phyloP scores from a whole-genome alignment of 2,888 invertebrate species.

The Drosophila falleni region DNA sequence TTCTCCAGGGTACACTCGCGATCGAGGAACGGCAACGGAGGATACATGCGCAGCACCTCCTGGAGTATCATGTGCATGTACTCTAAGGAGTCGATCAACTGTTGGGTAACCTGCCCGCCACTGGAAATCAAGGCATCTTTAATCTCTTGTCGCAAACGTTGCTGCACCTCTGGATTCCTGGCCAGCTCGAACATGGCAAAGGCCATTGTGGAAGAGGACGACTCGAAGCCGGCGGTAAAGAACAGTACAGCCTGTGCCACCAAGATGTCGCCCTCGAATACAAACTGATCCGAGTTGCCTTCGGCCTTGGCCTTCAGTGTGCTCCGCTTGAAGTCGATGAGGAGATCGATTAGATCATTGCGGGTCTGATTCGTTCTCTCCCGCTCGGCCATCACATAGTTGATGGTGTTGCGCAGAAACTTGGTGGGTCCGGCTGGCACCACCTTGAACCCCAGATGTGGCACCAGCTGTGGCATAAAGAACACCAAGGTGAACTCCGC shows the following conservation, averaged over 20 bases:
- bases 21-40: constrained; percentile 84
- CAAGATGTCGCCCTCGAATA: constrained; percentile 83
- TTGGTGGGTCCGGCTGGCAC: constrained; percentile 80
- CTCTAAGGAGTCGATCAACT: constrained; percentile 84
- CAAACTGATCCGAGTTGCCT: constrained; percentile 56
- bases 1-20: constrained; percentile 78
- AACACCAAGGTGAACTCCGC: constrained; percentile 84
- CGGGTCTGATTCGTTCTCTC: constrained; percentile 83
- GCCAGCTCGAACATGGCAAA: constrained; percentile 85
- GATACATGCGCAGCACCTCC: constrained; percentile 84
- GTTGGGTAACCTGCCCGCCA: constrained; percentile 84
- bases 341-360: constrained; percentile 86
- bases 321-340: constrained; percentile 85
- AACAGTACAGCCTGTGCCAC: constrained; percentile 85
- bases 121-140: constrained; percentile 79
- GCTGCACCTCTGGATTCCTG: constrained; percentile 84
- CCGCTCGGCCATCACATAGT: constrained; percentile 85
- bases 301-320: constrained; percentile 77
- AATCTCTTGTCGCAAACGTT: constrained; percentile 85
- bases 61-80: constrained; percentile 85
- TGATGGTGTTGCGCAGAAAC: constrained; percentile 85
- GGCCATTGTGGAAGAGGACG: constrained; percentile 85
- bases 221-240: constrained; percentile 85
- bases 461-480: constrained; percentile 84
- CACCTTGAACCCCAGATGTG: constrained; percentile 82